These are phyloP conservation scores for Smutsia gigantea DNA, from an alignment of 2,797 vertebrate species.

Conservation along the genomic window DNA sequence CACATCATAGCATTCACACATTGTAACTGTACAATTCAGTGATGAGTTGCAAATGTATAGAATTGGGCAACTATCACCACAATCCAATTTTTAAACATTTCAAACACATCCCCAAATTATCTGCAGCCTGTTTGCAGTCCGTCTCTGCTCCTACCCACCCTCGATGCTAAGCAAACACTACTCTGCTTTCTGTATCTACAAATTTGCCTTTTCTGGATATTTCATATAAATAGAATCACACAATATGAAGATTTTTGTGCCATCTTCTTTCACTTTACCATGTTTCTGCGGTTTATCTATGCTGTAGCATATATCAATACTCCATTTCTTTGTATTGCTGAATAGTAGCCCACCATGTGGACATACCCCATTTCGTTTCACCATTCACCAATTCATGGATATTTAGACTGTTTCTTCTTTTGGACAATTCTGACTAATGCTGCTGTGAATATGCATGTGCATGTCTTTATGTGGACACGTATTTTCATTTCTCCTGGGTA, in stretches of 20 bases:
- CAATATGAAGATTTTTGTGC: not conserved
- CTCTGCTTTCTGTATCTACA: not conserved
- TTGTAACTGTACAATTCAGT: not conserved
- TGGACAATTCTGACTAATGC: not conserved
- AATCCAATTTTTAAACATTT: not conserved
- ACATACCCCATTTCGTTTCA: not conserved
- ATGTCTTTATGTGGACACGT: not conserved
- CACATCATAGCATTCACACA: not conserved
- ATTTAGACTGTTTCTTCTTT: not conserved
- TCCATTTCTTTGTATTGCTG: not conserved
- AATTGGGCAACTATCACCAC: not conserved
- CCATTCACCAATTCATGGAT: not conserved
- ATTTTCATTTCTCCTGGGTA: not conserved
- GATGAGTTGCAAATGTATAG: not conserved
- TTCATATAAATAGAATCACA: not conserved
- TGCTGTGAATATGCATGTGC: not conserved
- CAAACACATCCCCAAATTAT: not conserved
- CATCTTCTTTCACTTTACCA: not conserved
- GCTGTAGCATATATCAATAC: not conserved
- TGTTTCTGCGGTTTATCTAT: not conserved
- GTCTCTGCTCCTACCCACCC: not conserved
- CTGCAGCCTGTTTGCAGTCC: not conserved
- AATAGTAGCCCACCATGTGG: not conserved
- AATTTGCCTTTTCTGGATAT: not conserved
- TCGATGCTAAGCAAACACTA: not conserved